Conservation (phyloP, 2,888 invertebrate genomes). For the Latrodectus hesperus region DNA sequence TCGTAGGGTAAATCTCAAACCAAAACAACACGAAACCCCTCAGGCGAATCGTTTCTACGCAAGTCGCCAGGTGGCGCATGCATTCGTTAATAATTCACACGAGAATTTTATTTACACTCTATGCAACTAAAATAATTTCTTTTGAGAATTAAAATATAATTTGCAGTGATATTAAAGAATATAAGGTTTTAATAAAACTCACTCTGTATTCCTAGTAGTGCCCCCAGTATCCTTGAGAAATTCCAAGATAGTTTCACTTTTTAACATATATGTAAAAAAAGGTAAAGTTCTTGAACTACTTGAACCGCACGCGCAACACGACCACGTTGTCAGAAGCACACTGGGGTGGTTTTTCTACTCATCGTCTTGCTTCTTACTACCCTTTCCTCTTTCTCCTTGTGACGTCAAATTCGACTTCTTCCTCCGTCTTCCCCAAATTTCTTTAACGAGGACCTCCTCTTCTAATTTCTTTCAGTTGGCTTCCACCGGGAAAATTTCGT, state of each 20-base stretch:
- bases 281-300: no score
- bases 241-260: no score
- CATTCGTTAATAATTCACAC: no score
- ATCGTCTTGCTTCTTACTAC: constrained; percentile 41
- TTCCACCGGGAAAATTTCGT: constrained; percentile 29
- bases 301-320: background rate
- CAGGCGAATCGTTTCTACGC: no score
- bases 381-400: constrained; percentile 51
- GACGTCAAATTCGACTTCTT: constrained; percentile 29
- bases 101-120: no score
- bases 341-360: constrained; percentile 22
- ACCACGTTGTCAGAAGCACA: constrained; percentile 23
- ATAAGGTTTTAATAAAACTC: background rate
- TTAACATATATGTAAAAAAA: no score
- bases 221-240: constrained; percentile 28
- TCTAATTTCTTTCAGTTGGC: constrained; percentile 9
- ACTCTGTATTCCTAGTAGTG: constrained; percentile 14
- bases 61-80: no score
- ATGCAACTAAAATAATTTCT: no score
- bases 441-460: background rate
- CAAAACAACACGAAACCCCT: no score
- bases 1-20: no score
- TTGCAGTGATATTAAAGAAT: no score
- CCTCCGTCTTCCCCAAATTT: background rate
- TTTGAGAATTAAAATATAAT: no score